A percentile compares a stretch with the other conserved stretches of the same genome.
Evolutionary conservation across 2,113 vertebrate genomes (phyloP).

Genomic region (Silurus glanis): DNA sequence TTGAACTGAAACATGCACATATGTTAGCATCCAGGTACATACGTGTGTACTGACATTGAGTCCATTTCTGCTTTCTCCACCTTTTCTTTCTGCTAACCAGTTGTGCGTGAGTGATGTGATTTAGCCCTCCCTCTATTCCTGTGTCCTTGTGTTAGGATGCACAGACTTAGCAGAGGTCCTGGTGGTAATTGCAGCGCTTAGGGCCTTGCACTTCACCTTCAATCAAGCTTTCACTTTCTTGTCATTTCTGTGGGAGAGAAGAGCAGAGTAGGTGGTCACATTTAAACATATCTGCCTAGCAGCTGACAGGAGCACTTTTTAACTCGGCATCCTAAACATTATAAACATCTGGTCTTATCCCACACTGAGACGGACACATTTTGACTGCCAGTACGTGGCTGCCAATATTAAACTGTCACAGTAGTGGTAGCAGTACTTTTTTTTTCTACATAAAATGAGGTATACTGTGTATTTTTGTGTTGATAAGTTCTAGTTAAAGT

Average conservation of each 20-base stretch:
- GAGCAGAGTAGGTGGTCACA: conserved; percentile 31
- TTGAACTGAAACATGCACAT: neutral
- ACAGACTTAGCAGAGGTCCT: conserved; percentile 23
- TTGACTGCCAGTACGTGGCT: conserved; percentile 5
- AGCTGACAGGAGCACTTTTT: conserved; percentile 66
- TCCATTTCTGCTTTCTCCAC: neutral
- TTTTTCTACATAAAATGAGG: neutral
- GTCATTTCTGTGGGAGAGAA: conserved; percentile 58
- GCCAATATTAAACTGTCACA: conserved; percentile 18
- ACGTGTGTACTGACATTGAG: neutral
- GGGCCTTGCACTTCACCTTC: conserved; percentile 60
- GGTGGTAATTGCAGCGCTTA: conserved; percentile 44
- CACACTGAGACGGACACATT: conserved; percentile 17
- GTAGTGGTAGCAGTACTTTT: neutral
- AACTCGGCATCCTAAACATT: conserved; percentile 53
- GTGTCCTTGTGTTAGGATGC: conserved; percentile 35
- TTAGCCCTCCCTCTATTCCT: conserved; percentile 36
- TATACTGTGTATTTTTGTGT: neutral
- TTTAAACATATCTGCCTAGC: conserved; percentile 63
- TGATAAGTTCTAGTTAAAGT: neutral
- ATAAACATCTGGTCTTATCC: conserved; percentile 14
- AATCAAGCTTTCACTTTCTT: conserved; percentile 58
- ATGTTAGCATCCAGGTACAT: neutral
- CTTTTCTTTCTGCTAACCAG: neutral
- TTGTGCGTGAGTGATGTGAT: conserved; percentile 11